Percentiles rank a stretch among this genome's conserved stretches.
Evolutionary conservation across 2,888 invertebrate genomes (phyloP).

Genomic region (Cerastis rubricosa): DNA sequence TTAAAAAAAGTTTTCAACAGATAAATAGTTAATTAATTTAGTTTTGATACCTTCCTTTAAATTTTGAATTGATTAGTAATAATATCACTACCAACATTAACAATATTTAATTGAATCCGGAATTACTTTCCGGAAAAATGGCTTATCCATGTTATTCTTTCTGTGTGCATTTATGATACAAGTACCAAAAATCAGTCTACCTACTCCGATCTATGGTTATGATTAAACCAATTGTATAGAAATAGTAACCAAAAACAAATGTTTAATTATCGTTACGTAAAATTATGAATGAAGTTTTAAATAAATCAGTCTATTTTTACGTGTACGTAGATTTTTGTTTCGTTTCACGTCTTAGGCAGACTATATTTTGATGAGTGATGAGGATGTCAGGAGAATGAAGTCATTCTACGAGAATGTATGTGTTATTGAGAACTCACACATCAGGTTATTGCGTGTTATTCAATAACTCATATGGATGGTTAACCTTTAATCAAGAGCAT

Average conservation of each 20-base stretch:
- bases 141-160: no score
- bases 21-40: no score
- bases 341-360: background rate
- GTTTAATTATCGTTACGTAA: background rate
- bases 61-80: no score
- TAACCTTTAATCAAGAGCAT: no score
- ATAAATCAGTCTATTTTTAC: constrained; percentile 32
- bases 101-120: no score
- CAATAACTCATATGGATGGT: background rate
- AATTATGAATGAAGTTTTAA: constrained; percentile 22
- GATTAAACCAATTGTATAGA: constrained; percentile 20
- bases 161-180: no score
- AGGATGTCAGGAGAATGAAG: background rate
- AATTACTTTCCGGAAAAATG: no score
- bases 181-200: no score
- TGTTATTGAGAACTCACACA: background rate
- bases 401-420: background rate
- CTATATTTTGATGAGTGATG: background rate
- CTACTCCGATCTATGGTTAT: no score
- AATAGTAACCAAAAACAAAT: constrained; percentile 4
- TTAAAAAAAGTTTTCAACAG: no score
- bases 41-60: no score
- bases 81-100: no score
- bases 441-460: background rate
- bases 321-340: constrained; percentile 1